Conservation (phyloP, 1,140 invertebrate genomes). For the Temnothorax longispinosus region DNA sequence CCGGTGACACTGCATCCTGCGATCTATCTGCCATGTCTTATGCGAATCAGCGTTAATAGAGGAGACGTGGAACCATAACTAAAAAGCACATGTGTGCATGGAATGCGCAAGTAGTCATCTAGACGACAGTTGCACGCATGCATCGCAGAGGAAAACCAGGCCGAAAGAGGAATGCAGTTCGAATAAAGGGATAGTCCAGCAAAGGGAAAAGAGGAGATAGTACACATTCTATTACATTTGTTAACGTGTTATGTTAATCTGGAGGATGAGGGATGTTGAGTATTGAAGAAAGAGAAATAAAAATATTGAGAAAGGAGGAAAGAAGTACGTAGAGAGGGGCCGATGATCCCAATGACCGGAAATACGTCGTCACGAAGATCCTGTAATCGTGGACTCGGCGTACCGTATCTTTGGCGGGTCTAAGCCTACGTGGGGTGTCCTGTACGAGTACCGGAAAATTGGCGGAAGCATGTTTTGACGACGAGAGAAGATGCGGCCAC, state of each 20-base stretch:
- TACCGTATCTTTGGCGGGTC: too few species aligned
- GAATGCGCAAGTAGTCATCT: constrained; percentile 47
- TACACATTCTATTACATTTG: neutral
- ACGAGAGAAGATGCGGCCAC: constrained; percentile 43
- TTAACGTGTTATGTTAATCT: constrained; percentile 4
- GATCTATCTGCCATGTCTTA: constrained; percentile 43
- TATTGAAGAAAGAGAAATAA: neutral
- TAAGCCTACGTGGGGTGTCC: neutral
- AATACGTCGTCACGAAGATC: neutral
- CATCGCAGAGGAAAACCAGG: constrained; percentile 23
- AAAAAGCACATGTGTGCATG: constrained; percentile 64
- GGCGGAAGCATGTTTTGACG: constrained; percentile 64
- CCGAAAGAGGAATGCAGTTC: constrained; percentile 9
- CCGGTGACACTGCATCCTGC: neutral
- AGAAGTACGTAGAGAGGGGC: neutral
- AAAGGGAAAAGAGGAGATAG: constrained; percentile 4
- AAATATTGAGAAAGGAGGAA: neutral
- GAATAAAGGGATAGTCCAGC: constrained; percentile 18
- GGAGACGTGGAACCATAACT: constrained; percentile 66
- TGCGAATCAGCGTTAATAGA: constrained; percentile 74
- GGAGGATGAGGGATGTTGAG: neutral
- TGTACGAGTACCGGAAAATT: neutral
- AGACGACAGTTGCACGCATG: constrained; percentile 36
- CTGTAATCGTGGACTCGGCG: neutral
- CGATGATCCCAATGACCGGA: neutral